Percentiles rank a stretch among this genome's conserved stretches.
Evolutionary conservation across 1,140 invertebrate genomes (phyloP).

Genomic region (Ceratitis capitata): DNA sequence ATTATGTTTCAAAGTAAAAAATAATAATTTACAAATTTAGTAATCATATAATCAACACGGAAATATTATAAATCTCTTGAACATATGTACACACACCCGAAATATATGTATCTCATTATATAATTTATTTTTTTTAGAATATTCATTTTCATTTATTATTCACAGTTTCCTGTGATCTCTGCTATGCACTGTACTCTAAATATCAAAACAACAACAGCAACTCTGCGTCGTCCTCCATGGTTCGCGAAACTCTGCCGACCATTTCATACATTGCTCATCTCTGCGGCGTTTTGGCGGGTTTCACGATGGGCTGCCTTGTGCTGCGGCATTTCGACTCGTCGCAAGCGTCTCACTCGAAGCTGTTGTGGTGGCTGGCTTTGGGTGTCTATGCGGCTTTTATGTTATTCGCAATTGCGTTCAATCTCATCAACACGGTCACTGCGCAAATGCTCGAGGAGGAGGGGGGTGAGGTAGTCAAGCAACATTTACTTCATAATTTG

Average conservation of each 20-base stretch:
- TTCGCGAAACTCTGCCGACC: slow-evolving; percentile 71
- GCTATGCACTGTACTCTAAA: slow-evolving; percentile 91
- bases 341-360: slow-evolving; percentile 82
- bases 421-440: slow-evolving; percentile 78
- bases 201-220: slow-evolving; percentile 74
- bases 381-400: slow-evolving; percentile 91
- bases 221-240: slow-evolving; percentile 65
- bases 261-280: slow-evolving; percentile 95
- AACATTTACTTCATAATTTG: slow-evolving; percentile 61
- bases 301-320: slow-evolving; percentile 89
- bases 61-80: neutral
- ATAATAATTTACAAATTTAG: slow-evolving; percentile 5
- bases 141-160: slow-evolving; percentile 59
- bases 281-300: slow-evolving; percentile 87
- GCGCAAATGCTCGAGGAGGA: slow-evolving; percentile 59
- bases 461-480: slow-evolving; percentile 59
- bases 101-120: too few species aligned
- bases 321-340: slow-evolving; percentile 92
- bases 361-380: slow-evolving; percentile 93
- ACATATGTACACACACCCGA: too few species aligned
- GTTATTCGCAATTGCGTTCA: slow-evolving; percentile 91
- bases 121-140: neutral
- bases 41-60: neutral
- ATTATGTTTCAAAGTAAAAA: too few species aligned
- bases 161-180: slow-evolving; percentile 88